Evolutionary conservation across 2,888 invertebrate species (phyloP).

Genomic region (Epiperipatus broadwayi): DNA sequence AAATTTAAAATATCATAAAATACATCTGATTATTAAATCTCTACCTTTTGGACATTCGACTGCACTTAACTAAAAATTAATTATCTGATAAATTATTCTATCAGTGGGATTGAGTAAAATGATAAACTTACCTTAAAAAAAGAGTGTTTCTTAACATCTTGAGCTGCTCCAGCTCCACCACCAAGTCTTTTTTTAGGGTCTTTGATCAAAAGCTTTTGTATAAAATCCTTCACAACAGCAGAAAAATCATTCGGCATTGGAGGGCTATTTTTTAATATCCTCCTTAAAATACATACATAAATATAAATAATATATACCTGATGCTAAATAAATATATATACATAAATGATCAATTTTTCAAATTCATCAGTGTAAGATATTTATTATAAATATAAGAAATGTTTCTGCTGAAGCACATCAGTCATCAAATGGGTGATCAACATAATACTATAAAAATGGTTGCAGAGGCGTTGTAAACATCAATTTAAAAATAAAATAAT

Average conservation of each 20-base stretch:
- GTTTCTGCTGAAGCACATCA: too few relatives aligned
- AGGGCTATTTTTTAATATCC: slow-evolving; percentile 71
- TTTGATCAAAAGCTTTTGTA: slow-evolving; percentile 61
- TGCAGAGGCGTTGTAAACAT: too few relatives aligned
- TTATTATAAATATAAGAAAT: too few relatives aligned
- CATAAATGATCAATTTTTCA: background rate
- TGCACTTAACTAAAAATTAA: too few relatives aligned
- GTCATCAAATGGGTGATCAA: too few relatives aligned
- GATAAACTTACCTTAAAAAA: slow-evolving; percentile 50
- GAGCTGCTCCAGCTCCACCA: slow-evolving; percentile 61
- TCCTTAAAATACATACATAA: slow-evolving; percentile 29
- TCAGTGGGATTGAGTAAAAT: slow-evolving; percentile 1
- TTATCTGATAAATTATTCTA: background rate
- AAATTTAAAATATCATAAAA: too few relatives aligned
- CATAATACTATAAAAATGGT: too few relatives aligned
- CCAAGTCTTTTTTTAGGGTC: slow-evolving; percentile 71
- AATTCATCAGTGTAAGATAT: background rate
- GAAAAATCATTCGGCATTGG: slow-evolving; percentile 69
- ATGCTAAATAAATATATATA: background rate
- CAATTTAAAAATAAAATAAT: too few relatives aligned
- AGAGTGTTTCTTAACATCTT: slow-evolving; percentile 67
- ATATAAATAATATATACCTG: background rate
- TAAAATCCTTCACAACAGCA: slow-evolving; percentile 51
- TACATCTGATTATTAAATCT: too few relatives aligned
- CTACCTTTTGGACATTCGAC: too few relatives aligned